A percentile compares a stretch with the other conserved stretches of the same genome.
Evolutionary conservation across 1,140 invertebrate species (phyloP).

Genomic region (Plutomurus gul): DNA sequence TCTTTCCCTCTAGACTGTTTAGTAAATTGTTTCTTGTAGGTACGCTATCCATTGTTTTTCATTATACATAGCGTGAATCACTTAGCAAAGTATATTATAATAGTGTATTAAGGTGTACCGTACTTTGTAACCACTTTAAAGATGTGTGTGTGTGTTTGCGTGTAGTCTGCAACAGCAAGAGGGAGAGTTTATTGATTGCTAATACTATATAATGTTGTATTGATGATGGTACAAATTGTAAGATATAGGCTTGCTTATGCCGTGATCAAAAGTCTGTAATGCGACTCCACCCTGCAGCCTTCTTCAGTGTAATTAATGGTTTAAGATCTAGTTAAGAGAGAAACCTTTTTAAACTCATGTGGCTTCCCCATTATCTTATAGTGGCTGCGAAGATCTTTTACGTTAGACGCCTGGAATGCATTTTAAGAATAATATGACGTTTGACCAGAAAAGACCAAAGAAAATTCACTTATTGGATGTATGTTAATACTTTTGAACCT

Average conservation of each 20-base stretch:
- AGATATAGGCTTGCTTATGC: neutral
- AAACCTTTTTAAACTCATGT: neutral
- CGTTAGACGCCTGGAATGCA: too few species aligned
- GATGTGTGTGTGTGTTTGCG: too few species aligned
- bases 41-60: neutral
- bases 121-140: neutral
- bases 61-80: too few species aligned
- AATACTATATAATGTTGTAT: too few species aligned
- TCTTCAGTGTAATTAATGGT: conserved; percentile 10
- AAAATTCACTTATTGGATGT: too few species aligned
- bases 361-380: neutral
- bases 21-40: neutral
- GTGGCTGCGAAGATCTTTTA: too few species aligned
- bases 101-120: too few species aligned
- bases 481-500: too few species aligned
- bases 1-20: neutral
- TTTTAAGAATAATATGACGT: too few species aligned
- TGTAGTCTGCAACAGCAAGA: too few species aligned
- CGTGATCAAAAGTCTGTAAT: neutral
- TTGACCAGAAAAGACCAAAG: too few species aligned
- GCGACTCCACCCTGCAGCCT: conserved; percentile 3
- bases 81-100: too few species aligned
- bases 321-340: neutral
- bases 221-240: neutral
- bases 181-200: conserved; percentile 14